phyloP scores from a whole-genome alignment of 1,140 invertebrate species.

The Plectus sambesii region DNA sequence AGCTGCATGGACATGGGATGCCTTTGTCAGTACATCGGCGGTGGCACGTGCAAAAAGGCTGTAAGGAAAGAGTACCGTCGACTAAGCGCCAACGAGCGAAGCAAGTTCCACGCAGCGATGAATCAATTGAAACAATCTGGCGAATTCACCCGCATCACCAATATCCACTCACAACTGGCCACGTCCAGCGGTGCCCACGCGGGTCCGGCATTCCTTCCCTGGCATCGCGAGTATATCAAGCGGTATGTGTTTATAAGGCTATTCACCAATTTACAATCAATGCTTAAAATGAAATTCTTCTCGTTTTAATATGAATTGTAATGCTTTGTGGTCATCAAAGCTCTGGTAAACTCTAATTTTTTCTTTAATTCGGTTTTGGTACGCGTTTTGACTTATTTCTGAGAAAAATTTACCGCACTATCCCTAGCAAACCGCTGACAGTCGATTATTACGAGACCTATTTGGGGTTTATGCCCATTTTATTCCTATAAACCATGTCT shows the following conservation, averaged over 20 bases:
- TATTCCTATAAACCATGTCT: too few species aligned
- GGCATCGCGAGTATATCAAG: slow-evolving; percentile 26
- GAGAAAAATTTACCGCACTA: too few species aligned
- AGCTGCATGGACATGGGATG: slow-evolving; percentile 27
- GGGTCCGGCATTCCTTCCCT: slow-evolving; percentile 27
- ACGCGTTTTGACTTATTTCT: too few species aligned
- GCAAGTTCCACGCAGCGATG: slow-evolving; percentile 38
- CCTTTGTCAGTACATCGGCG: slow-evolving; percentile 23
- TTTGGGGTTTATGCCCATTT: too few species aligned
- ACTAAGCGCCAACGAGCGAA: slow-evolving; percentile 38
- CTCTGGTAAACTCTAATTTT: too few species aligned
- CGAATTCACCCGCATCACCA: slow-evolving; percentile 24
- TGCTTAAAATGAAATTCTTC: too few species aligned
- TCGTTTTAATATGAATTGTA: too few species aligned
- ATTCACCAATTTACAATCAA: too few species aligned
- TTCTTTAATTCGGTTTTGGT: too few species aligned
- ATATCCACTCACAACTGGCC: slow-evolving; percentile 23
- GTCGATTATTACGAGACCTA: too few species aligned
- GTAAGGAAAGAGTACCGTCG: slow-evolving; percentile 44
- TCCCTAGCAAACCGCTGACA: too few species aligned
- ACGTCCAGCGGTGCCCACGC: slow-evolving; percentile 24
- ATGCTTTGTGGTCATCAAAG: too few species aligned
- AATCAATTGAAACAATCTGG: slow-evolving; percentile 36
- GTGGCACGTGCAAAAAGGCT: slow-evolving; percentile 21
- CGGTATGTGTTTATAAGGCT: slow-evolving; percentile 27